Evolutionary conservation across 2,888 invertebrate species (phyloP).

Genomic region (Drosophila kuntzei): DNA sequence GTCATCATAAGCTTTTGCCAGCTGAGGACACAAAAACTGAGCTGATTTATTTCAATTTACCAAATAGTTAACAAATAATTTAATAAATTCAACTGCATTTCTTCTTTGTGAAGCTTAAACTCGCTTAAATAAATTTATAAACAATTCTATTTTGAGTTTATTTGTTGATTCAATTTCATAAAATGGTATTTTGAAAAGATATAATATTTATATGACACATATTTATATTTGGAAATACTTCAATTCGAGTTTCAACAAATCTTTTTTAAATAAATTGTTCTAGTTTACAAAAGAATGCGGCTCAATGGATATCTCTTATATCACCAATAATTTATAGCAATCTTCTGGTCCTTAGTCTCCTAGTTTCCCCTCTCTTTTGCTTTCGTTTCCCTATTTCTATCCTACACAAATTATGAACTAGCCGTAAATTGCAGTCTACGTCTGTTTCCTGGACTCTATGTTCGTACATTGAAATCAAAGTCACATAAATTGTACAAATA

Average conservation of each 20-base stretch:
- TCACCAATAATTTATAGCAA: slow-evolving; percentile 2
- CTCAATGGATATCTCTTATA: slow-evolving; percentile 1
- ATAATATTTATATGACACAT: background rate
- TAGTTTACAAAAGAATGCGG: background rate
- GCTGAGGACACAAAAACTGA: slow-evolving; percentile 3
- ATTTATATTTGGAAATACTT: background rate
- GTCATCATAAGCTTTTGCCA: slow-evolving; percentile 21
- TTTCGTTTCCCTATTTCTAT: background rate
- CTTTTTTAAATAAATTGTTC: background rate
- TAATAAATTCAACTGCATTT: background rate
- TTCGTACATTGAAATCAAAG: slow-evolving; percentile 72
- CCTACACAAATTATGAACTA: slow-evolving; percentile 67
- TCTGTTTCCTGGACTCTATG: slow-evolving; percentile 29
- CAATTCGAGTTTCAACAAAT: background rate
- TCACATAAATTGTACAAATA: slow-evolving; percentile 77
- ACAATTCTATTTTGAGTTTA: background rate
- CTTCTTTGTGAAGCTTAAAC: background rate
- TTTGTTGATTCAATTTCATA: background rate
- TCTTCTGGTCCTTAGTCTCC: background rate
- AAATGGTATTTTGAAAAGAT: background rate
- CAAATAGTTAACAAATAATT: background rate
- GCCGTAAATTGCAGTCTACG: slow-evolving; percentile 63
- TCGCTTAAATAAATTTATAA: background rate
- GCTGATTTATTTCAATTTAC: slow-evolving; percentile 12
- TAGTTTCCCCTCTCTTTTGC: too few relatives aligned